Evolutionary conservation across 2,797 vertebrate genomes (phyloP).

Genomic region (Chiroxiphia lanceolata): DNA sequence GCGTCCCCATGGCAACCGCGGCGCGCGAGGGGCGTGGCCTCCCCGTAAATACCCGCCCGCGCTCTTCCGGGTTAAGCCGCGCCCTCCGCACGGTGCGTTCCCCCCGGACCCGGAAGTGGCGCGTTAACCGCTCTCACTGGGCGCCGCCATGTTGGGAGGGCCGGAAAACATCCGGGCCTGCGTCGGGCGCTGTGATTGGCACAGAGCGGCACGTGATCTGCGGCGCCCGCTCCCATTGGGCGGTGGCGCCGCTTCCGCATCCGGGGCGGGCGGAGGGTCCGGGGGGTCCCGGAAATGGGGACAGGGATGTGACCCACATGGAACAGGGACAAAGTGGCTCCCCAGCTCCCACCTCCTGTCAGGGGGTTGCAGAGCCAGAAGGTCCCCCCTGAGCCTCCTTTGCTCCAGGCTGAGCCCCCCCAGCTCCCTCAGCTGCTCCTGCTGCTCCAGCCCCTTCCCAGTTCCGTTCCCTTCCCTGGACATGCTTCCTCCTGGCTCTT

Average conservation of each 20-base stretch:
- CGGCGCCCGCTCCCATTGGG: accelerated
- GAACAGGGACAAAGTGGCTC: too few relatives aligned
- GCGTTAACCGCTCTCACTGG: background rate
- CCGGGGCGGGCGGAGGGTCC: accelerated
- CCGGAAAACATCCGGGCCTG: accelerated
- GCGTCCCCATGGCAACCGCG: background rate
- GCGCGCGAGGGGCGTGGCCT: accelerated
- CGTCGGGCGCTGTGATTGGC: background rate
- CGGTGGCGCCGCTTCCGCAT: accelerated
- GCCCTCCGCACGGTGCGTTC: background rate
- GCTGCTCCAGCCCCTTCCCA: background rate
- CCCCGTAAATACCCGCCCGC: accelerated
- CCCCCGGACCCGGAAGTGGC: background rate
- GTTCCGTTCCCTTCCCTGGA: background rate
- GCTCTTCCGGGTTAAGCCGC: background rate
- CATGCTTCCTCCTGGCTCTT: background rate
- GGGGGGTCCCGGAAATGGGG: background rate
- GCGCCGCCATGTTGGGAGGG: background rate
- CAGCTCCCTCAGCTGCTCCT: background rate
- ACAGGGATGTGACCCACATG: too few relatives aligned
- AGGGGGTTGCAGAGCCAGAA: background rate
- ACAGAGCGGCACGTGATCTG: accelerated
- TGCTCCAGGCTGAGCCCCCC: background rate
- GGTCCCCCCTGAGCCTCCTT: background rate
- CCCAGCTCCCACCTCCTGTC: background rate